phyloP scores from a whole-genome alignment of 2,888 invertebrate genomes.

The Andrena haemorrhoa region DNA sequence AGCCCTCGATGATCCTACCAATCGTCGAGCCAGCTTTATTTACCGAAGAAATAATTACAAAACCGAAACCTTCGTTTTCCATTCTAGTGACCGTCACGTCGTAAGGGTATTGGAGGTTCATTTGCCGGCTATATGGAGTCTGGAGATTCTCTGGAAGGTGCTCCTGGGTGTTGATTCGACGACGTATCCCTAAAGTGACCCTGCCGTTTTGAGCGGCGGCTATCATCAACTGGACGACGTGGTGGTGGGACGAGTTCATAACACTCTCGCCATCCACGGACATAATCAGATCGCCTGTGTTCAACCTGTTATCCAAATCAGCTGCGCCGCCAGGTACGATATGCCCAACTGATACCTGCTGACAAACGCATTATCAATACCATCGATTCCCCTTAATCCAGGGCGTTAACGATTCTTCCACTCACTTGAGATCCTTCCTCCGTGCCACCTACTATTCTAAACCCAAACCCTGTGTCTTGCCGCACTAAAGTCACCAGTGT shows the following conservation, averaged over 20 bases:
- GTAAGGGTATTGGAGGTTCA: conserved; percentile 88
- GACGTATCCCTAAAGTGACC: conserved; percentile 92
- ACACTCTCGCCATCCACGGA: conserved; percentile 96
- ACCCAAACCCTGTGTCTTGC: conserved; percentile 98
- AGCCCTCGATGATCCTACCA: conserved; percentile 97
- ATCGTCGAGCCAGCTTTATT: conserved; percentile 95
- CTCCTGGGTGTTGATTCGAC: conserved; percentile 87
- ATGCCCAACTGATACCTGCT: conserved; percentile 95
- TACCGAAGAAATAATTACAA: conserved; percentile 98
- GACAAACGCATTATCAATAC: conserved; percentile 74
- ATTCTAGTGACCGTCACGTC: conserved; percentile 96
- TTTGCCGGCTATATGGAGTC: conserved; percentile 77
- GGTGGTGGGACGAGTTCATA: conserved; percentile 95
- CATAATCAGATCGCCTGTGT: conserved; percentile 97
- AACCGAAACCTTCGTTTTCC: conserved; percentile 99
- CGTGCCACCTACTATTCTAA: conserved; percentile 98
- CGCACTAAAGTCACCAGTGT: conserved; percentile 93
- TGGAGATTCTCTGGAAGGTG: conserved; percentile 84
- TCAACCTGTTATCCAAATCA: conserved; percentile 94
- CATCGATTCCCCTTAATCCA: conserved; percentile 25
- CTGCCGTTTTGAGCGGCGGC: conserved; percentile 94
- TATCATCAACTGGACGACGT: conserved; percentile 97
- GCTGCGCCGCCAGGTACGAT: conserved; percentile 98
- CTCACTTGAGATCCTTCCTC: conserved; percentile 97
- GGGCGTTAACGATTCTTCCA: conserved; percentile 53